Conservation (phyloP, 1,140 invertebrate genomes). For the Telenomus remus region DNA sequence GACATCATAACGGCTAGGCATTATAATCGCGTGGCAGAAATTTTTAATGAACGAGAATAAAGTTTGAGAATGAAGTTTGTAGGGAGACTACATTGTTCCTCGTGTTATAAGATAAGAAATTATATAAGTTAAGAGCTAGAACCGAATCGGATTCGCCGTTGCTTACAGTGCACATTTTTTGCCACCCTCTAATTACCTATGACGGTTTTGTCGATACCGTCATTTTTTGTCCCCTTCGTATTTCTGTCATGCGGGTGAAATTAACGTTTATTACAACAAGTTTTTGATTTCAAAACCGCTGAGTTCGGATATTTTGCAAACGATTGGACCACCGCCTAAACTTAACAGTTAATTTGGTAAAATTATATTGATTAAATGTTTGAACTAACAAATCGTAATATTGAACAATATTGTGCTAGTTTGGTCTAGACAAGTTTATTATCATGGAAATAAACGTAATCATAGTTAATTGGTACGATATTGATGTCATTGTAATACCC, state of each 20-base stretch:
- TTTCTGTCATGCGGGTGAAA: neutral
- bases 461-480: too few species aligned
- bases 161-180: constrained; percentile 27
- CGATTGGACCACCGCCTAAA: too few species aligned
- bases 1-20: neutral
- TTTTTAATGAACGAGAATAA: constrained; percentile 31
- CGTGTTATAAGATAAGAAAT: constrained; percentile 6
- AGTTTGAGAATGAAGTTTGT: constrained; percentile 1
- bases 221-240: neutral
- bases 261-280: too few species aligned
- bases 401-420: too few species aligned
- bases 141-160: constrained; percentile 11
- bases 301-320: too few species aligned
- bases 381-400: too few species aligned
- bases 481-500: too few species aligned
- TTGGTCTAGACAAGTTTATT: too few species aligned
- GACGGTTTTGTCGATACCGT: constrained; percentile 7
- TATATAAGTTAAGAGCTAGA: constrained; percentile 9
- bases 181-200: constrained; percentile 6
- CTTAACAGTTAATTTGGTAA: too few species aligned
- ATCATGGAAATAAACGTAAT: too few species aligned
- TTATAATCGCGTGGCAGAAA: constrained; percentile 12
- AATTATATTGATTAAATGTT: too few species aligned
- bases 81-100: neutral
- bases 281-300: too few species aligned